These are phyloP conservation scores for Xylocampa areola DNA, from an alignment of 2,888 invertebrate species.

Conservation along the genomic window DNA sequence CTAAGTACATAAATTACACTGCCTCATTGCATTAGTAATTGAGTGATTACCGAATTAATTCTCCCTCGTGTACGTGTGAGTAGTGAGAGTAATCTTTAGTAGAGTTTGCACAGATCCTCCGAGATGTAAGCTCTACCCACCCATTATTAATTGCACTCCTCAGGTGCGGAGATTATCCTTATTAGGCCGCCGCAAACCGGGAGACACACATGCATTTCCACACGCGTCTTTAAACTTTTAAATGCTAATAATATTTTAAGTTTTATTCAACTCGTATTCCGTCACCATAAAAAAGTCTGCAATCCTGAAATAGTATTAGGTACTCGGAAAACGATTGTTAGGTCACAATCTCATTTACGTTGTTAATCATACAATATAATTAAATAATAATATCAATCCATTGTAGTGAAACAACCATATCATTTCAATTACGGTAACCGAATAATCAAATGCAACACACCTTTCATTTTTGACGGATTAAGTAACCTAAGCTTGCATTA, in stretches of 20 bases:
- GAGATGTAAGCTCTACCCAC: slow-evolving; percentile 65
- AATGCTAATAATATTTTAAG: slow-evolving; percentile 18
- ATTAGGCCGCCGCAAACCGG: slow-evolving; percentile 82
- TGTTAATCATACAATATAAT: slow-evolving; percentile 68
- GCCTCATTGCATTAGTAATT: slow-evolving; percentile 59
- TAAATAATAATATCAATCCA: slow-evolving; percentile 69
- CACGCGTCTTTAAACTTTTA: slow-evolving; percentile 55
- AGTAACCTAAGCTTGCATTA: slow-evolving; percentile 76
- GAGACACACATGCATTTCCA: slow-evolving; percentile 75
- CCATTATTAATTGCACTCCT: slow-evolving; percentile 88
- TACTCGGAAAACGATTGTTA: slow-evolving; percentile 63
- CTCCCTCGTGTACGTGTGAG: slow-evolving; percentile 58
- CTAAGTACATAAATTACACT: slow-evolving; percentile 58
- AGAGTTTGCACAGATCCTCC: slow-evolving; percentile 73
- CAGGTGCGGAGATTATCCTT: slow-evolving; percentile 87
- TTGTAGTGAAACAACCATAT: slow-evolving; percentile 77
- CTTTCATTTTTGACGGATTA: slow-evolving; percentile 81
- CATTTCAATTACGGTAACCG: slow-evolving; percentile 80
- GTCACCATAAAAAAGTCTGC: slow-evolving; percentile 31
- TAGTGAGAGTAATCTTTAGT: slow-evolving; percentile 68
- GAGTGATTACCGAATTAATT: slow-evolving; percentile 66
- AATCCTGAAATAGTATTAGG: slow-evolving; percentile 45
- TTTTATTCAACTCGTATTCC: slow-evolving; percentile 12
- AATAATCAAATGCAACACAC: slow-evolving; percentile 71
- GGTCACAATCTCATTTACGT: slow-evolving; percentile 64